phyloP scores from a whole-genome alignment of 1,140 invertebrate genomes.

The Drosophila nannoptera region DNA sequence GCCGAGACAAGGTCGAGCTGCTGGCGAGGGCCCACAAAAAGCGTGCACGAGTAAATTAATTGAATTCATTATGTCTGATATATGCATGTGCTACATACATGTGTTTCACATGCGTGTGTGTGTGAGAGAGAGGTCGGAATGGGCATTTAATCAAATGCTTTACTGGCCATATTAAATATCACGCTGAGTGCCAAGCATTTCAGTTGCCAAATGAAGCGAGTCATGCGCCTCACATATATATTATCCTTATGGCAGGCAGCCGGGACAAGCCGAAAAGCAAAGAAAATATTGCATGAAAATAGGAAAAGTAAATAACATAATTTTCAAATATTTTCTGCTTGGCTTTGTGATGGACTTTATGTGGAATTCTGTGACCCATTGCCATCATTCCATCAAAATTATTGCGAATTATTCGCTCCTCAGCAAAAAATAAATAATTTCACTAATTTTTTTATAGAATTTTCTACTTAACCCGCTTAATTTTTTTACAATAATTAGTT shows the following conservation, averaged over 20 bases:
- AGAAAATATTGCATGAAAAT: background rate
- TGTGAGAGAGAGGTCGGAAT: conserved; percentile 1
- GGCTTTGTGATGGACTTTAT: too few relatives aligned
- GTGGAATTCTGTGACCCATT: too few relatives aligned
- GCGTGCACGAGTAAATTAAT: conserved; percentile 63
- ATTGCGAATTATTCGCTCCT: too few relatives aligned
- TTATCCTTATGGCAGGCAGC: conserved; percentile 9
- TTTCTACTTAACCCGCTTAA: too few relatives aligned
- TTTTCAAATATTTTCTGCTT: conserved; percentile 1
- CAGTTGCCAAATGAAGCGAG: conserved; percentile 12
- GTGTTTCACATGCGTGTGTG: conserved; percentile 11
- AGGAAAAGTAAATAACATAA: background rate
- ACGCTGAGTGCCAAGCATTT: conserved; percentile 21
- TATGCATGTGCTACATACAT: conserved; percentile 23
- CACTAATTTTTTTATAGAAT: too few relatives aligned
- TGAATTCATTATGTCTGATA: conserved; percentile 73
- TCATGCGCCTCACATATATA: conserved; percentile 21
- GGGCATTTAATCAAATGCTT: conserved; percentile 62
- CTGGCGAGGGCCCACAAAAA: conserved; percentile 1
- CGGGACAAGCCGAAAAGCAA: background rate
- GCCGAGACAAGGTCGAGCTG: conserved; percentile 48
- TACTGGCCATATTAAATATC: conserved; percentile 37
- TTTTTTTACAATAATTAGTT: too few relatives aligned
- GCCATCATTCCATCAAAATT: too few relatives aligned
- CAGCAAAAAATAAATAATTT: too few relatives aligned